Percentiles rank a stretch among this genome's conserved stretches.
Evolutionary conservation across 2,797 vertebrate genomes (phyloP).

Genomic region (Melanogrammus aeglefinus): DNA sequence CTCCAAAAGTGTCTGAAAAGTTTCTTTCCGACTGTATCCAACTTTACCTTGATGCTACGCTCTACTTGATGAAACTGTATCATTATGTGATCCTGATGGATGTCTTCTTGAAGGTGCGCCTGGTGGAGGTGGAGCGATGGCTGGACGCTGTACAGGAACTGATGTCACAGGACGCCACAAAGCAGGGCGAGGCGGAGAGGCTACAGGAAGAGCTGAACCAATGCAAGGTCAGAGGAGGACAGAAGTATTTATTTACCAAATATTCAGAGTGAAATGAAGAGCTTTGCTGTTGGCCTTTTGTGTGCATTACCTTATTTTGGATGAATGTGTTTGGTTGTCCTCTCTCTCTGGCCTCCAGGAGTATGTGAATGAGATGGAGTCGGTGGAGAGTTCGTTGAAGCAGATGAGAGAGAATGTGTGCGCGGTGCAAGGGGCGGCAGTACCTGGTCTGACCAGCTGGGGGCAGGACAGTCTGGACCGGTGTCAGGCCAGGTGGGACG

Average conservation of each 20-base stretch:
- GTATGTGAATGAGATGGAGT: slow-evolving; percentile 86
- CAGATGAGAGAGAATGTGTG: slow-evolving; percentile 83
- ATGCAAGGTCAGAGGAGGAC: slow-evolving; percentile 56
- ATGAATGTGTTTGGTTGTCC: not conserved
- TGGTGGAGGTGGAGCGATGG: slow-evolving; percentile 82
- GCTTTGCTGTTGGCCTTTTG: not conserved
- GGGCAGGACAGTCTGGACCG: slow-evolving; percentile 75
- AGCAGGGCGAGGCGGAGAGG: slow-evolving; percentile 65
- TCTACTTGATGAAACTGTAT: no score
- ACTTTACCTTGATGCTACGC: not conserved
- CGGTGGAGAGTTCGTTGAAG: slow-evolving; percentile 81
- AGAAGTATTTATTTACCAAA: not conserved
- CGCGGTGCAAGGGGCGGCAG: slow-evolving; percentile 71
- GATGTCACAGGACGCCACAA: slow-evolving; percentile 74
- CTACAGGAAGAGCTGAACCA: slow-evolving; percentile 84
- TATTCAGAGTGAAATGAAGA: not conserved
- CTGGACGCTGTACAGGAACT: slow-evolving; percentile 81
- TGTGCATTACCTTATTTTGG: not conserved
- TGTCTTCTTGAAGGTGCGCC: slow-evolving; percentile 70
- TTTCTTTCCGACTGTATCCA: not conserved
- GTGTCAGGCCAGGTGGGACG: slow-evolving; percentile 79
- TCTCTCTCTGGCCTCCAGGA: slow-evolving; percentile 59
- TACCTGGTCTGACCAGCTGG: slow-evolving; percentile 77
- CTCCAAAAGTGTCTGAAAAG: not conserved
- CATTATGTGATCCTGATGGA: not conserved